Evolutionary conservation across 2,888 invertebrate species (phyloP).

Genomic region (Leptura quadrifasciata): DNA sequence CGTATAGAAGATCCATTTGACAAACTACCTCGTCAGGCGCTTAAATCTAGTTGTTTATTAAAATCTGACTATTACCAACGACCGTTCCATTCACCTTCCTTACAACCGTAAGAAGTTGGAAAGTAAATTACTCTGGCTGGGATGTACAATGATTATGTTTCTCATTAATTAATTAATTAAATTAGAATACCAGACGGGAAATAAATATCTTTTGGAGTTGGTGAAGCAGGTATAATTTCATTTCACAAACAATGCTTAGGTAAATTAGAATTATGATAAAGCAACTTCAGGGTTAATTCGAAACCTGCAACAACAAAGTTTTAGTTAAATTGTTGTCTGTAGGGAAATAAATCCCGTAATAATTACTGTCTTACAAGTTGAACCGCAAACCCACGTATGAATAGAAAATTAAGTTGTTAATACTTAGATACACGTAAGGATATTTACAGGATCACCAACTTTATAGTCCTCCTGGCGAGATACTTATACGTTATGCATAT

Average conservation of each 20-base stretch:
- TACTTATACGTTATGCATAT: slow-evolving; percentile 12
- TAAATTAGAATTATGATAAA: slow-evolving; percentile 49
- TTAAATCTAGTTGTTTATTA: slow-evolving; percentile 27
- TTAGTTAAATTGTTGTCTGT: slow-evolving; percentile 49
- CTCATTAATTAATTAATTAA: slow-evolving; percentile 49
- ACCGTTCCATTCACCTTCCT: background rate
- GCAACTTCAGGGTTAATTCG: slow-evolving; percentile 47
- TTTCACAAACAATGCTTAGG: slow-evolving; percentile 46
- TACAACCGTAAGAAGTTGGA: slow-evolving; percentile 31
- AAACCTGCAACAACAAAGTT: slow-evolving; percentile 51
- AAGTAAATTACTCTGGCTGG: slow-evolving; percentile 25
- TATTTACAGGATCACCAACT: background rate
- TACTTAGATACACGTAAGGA: slow-evolving; percentile 19
- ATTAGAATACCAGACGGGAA: slow-evolving; percentile 47
- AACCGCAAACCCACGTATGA: slow-evolving; percentile 45
- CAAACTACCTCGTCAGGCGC: background rate
- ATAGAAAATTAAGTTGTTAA: slow-evolving; percentile 47
- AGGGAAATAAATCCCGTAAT: slow-evolving; percentile 54
- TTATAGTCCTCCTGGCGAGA: background rate
- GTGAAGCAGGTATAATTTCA: slow-evolving; percentile 46
- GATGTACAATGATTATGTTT: slow-evolving; percentile 42
- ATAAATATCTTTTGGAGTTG: slow-evolving; percentile 40
- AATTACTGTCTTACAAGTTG: slow-evolving; percentile 51
- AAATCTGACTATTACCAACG: slow-evolving; percentile 8
- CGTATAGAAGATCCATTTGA: slow-evolving; percentile 5